Evolutionary conservation across 2,113 vertebrate genomes (phyloP), one percentile per base, ranked within the genome.

Genomic region (Grammomys dolichurus): DNA sequence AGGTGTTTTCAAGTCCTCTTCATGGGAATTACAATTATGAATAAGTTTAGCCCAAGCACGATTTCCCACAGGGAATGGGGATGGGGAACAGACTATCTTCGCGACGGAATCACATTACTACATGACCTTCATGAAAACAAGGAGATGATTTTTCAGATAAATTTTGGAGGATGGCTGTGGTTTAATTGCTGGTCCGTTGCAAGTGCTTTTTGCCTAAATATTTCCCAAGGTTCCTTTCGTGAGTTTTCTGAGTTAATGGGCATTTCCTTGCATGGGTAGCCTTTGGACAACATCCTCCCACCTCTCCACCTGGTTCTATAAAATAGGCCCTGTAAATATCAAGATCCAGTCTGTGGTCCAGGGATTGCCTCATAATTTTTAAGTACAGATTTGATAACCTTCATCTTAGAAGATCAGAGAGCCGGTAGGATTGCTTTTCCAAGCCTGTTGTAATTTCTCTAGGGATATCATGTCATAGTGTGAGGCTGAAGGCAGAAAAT

Each of bases 61-160:
- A 70, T 60, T 80, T 24, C 80, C 94, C 91, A 26, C 51, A 84
- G 96, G 88, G 75, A 43, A 81, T 78, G 96, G 86, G 70, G 46
- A 89, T 82, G 90, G 76, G 81, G 95, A 73, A 97, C 46, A 97
- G 92, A 90, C 54, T 78, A 86, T 72, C 31, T 7, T 76, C 40
- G 78, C 89, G 90, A 95, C 82, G 54, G 88, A 58, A 97, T 97
- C 91, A 77, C 46, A 60, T 95, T 95, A 88, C 72, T 95, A 20
- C 67, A 28, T 85, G 86, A 93, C 88, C 78, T 96, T 95, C 73
- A 78, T 94, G 78, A 95, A 96, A 95, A 95, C 33, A 87, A 96
- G 92, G 81, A 95, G 89, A 40, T 77, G 40, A 31, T 84, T 96
- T 95, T 89, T 22, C 46, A 51, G 48, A 65, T 22, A 90, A 84